phyloP scores from a whole-genome alignment of 2,888 invertebrate species.

The Melanargia galathea region DNA sequence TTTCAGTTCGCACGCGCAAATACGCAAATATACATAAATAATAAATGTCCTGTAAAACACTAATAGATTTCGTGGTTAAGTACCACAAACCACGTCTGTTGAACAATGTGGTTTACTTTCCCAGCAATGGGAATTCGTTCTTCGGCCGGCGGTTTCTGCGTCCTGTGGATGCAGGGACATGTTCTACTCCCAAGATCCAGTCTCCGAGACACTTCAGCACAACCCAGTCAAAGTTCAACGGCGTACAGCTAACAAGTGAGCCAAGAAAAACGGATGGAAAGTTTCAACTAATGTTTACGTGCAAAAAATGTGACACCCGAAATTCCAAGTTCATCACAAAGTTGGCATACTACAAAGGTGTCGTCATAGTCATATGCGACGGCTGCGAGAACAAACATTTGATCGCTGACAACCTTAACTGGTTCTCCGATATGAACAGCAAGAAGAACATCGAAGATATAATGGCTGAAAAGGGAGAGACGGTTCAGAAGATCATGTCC shows the following conservation, averaged over 20 bases:
- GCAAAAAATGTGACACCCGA: constrained; percentile 91
- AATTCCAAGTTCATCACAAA: constrained; percentile 92
- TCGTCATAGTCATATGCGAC: constrained; percentile 95
- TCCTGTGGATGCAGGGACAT: constrained; percentile 53
- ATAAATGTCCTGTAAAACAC: constrained; percentile 67
- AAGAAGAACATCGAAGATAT: constrained; percentile 95
- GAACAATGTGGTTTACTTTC: constrained; percentile 71
- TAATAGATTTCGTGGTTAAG: constrained; percentile 74
- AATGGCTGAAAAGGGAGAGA: constrained; percentile 93
- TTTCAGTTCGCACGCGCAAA: too few species aligned
- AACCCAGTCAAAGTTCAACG: constrained; percentile 52
- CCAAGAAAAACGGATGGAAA: constrained; percentile 73
- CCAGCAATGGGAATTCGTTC: constrained; percentile 74
- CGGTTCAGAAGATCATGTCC: constrained; percentile 83
- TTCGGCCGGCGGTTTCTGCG: constrained; percentile 66
- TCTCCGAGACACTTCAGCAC: constrained; percentile 66
- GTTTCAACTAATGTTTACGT: constrained; percentile 90
- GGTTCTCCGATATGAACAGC: constrained; percentile 92
- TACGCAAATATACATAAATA: neutral
- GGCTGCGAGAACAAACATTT: constrained; percentile 95
- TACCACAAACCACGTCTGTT: constrained; percentile 71
- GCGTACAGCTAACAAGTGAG: constrained; percentile 50
- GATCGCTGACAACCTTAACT: constrained; percentile 97
- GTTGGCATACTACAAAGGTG: constrained; percentile 91
- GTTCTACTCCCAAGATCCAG: constrained; percentile 60